Evolutionary conservation across 2,888 invertebrate species (phyloP).

Genomic region (Carcina quercana): DNA sequence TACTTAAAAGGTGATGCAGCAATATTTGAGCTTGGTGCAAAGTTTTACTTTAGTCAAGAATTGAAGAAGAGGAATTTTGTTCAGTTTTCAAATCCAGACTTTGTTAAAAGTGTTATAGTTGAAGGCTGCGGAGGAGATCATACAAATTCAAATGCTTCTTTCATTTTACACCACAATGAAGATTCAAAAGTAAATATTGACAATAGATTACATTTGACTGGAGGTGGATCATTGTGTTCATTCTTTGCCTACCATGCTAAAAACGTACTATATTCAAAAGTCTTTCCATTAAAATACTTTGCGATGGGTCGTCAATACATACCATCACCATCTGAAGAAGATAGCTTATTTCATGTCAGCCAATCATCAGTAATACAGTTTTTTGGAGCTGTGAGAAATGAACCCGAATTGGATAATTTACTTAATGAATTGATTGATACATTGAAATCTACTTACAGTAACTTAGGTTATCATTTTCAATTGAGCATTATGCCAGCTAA

Average conservation of each 20-base stretch:
- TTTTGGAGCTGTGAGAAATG: conserved; percentile 74
- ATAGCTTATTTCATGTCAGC: conserved; percentile 78
- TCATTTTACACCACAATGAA: conserved; percentile 75
- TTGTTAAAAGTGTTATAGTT: conserved; percentile 81
- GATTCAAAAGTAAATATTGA: conserved; percentile 67
- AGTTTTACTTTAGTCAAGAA: conserved; percentile 64
- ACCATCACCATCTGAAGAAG: conserved; percentile 49
- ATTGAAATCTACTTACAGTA: conserved; percentile 75
- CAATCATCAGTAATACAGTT: conserved; percentile 81
- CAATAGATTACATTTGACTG: conserved; percentile 82
- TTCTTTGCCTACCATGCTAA: conserved; percentile 84
- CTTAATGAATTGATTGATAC: conserved; percentile 72
- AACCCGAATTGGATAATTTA: conserved; percentile 59
- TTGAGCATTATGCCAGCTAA: conserved; percentile 76
- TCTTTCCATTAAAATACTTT: conserved; percentile 81
- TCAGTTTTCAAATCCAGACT: conserved; percentile 85
- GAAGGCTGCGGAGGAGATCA: conserved; percentile 82
- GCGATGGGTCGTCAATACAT: conserved; percentile 81
- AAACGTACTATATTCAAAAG: conserved; percentile 73
- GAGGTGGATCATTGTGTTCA: conserved; percentile 82
- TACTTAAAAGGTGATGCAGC: conserved; percentile 81
- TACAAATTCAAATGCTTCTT: conserved; percentile 67
- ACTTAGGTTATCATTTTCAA: conserved; percentile 80
- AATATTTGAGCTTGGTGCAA: conserved; percentile 78
- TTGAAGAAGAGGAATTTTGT: conserved; percentile 67